phyloP scores from a whole-genome alignment of 2,113 vertebrate species.

The Prietella phreatophila region DNA sequence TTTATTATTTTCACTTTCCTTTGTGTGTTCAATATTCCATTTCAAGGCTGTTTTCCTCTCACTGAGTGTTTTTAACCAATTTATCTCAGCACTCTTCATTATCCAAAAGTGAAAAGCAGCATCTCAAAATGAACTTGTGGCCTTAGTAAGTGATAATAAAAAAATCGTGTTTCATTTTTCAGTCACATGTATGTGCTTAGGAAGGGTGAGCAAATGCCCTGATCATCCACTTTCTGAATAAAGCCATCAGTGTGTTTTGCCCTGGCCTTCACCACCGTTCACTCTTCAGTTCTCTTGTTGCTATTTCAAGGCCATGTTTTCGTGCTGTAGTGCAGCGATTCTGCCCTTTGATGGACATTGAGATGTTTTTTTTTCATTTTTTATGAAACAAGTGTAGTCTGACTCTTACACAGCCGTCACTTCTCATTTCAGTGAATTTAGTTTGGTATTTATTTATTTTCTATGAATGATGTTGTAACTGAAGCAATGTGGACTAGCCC shows the following conservation, averaged over 20 bases:
- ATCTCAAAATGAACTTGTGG: not conserved
- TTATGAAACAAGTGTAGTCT: not conserved
- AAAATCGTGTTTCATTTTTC: not conserved
- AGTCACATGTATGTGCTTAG: not conserved
- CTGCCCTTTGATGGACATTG: conserved; percentile 2
- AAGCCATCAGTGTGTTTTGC: not conserved
- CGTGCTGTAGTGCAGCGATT: not conserved
- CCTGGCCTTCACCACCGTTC: not conserved
- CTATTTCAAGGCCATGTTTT: not conserved
- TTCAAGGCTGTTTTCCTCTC: not conserved
- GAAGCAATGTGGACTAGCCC: not conserved
- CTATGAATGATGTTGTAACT: conserved; percentile 5
- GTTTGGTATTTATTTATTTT: conserved; percentile 5
- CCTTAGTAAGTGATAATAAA: not conserved
- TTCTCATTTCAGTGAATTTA: not conserved
- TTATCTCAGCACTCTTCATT: not conserved
- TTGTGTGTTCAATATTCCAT: not conserved
- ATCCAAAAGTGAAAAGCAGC: not conserved
- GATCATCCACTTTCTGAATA: conserved; percentile 15
- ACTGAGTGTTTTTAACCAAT: not conserved
- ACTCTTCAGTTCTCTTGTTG: not conserved
- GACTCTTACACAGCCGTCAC: not conserved
- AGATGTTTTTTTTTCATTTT: not conserved
- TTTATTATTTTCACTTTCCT: not conserved
- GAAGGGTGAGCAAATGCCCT: not conserved